Percentiles rank a stretch among this genome's conserved stretches.
phyloP scores from a whole-genome alignment of 2,888 invertebrate species.

The Silvanus unidentatus region DNA sequence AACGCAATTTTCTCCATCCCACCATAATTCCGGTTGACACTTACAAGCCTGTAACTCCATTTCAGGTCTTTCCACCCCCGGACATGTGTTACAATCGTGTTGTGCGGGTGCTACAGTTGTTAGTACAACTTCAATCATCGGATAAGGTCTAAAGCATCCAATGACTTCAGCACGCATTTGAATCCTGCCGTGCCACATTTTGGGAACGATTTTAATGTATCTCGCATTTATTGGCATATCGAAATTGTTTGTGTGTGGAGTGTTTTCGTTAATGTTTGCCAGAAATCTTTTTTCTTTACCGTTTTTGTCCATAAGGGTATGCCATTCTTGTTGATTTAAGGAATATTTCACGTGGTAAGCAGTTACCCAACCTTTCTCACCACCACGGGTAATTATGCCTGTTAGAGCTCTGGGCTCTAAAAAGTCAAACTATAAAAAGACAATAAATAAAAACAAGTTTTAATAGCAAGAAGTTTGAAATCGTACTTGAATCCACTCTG shows the following conservation, averaged over 20 bases:
- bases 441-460: too few species aligned
- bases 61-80: conserved; percentile 44
- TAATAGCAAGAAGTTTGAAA: neutral
- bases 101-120: neutral
- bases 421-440: conserved; percentile 64
- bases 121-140: conserved; percentile 42
- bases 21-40: conserved; percentile 54
- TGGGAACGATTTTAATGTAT: conserved; percentile 65
- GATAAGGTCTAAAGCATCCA: conserved; percentile 72
- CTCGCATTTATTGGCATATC: conserved; percentile 66
- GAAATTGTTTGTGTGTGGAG: conserved; percentile 60
- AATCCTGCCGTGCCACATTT: conserved; percentile 66
- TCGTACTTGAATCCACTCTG: conserved; percentile 63
- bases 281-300: conserved; percentile 58
- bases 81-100: conserved; percentile 50
- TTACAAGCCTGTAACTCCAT: conserved; percentile 48
- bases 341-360: conserved; percentile 70
- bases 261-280: conserved; percentile 64
- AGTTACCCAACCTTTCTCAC: conserved; percentile 67
- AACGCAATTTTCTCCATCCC: conserved; percentile 72
- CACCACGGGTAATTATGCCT: conserved; percentile 70
- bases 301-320: conserved; percentile 54
- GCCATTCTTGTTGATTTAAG: conserved; percentile 65
- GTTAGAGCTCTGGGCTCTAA: conserved; percentile 68
- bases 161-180: conserved; percentile 70